A percentile compares a stretch with the other conserved stretches of the same genome.
Conservation (phyloP, 2,113 vertebrate genomes). For the Catharus minimus region DNA sequence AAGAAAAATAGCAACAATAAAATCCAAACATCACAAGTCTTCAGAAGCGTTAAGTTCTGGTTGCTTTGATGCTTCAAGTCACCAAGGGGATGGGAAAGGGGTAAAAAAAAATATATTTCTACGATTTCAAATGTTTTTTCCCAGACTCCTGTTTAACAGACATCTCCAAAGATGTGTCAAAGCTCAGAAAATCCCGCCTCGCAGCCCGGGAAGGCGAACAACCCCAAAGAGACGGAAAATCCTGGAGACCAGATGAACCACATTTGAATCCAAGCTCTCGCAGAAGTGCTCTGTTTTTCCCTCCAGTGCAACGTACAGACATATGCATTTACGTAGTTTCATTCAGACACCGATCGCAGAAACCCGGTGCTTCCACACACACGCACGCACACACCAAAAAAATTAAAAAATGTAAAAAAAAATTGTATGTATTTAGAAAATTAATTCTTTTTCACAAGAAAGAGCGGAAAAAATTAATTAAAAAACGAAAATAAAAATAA, state of each 20-base stretch:
- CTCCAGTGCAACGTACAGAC: constrained; percentile 67
- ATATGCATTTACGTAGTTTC: constrained; percentile 53
- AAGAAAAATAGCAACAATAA: constrained; percentile 60
- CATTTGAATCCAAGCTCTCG: constrained; percentile 57
- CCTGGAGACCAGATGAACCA: constrained; percentile 64
- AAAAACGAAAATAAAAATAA: neutral
- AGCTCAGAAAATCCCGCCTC: constrained; percentile 59
- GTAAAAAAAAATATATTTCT: neutral
- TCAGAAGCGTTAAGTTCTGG: constrained; percentile 46
- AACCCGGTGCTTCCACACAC: constrained; percentile 49
- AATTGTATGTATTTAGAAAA: neutral
- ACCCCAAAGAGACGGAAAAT: constrained; percentile 51
- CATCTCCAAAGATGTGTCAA: constrained; percentile 68
- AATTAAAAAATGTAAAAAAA: neutral
- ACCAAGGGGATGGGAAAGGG: constrained; percentile 12
- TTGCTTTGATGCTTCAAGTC: constrained; percentile 68
- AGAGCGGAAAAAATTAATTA: neutral
- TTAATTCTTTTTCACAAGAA: neutral
- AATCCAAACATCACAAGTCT: constrained; percentile 65
- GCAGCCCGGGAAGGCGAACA: constrained; percentile 53
- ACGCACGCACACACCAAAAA: neutral
- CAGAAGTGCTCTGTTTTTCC: constrained; percentile 62
- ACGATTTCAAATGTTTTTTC: constrained; percentile 42
- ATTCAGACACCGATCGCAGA: constrained; percentile 62
- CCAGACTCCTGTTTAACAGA: constrained; percentile 58